Conservation (phyloP, 1,140 invertebrate genomes). For the Asbolus verrucosus region DNA sequence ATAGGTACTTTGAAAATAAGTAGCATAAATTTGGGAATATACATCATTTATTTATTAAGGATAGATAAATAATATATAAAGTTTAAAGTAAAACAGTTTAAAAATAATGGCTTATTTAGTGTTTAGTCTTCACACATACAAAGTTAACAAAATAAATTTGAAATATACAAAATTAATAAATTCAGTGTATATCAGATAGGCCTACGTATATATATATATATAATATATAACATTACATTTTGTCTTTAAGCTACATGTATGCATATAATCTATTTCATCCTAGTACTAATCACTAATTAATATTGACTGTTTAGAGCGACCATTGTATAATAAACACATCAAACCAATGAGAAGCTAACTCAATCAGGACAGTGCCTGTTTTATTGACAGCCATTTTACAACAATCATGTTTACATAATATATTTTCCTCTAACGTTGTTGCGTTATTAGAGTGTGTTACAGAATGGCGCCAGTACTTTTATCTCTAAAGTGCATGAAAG, state of each 20-base stretch:
- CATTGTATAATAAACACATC: slow-evolving; percentile 54
- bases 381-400: slow-evolving; percentile 56
- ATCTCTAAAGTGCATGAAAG: slow-evolving; percentile 43
- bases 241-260: slow-evolving; percentile 60
- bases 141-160: slow-evolving; percentile 60
- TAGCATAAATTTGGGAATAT: slow-evolving; percentile 53
- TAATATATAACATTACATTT: slow-evolving; percentile 57
- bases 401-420: slow-evolving; percentile 29
- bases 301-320: slow-evolving; percentile 64
- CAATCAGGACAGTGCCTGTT: slow-evolving; percentile 48
- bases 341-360: slow-evolving; percentile 59
- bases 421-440: neutral
- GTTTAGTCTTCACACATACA: slow-evolving; percentile 55
- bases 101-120: slow-evolving; percentile 55
- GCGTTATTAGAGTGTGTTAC: slow-evolving; percentile 22
- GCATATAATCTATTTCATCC: slow-evolving; percentile 55
- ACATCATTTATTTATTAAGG: slow-evolving; percentile 58
- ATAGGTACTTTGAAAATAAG: too few species aligned
- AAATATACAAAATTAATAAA: slow-evolving; percentile 62
- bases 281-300: slow-evolving; percentile 60
- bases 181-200: slow-evolving; percentile 62
- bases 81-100: slow-evolving; percentile 53
- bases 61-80: slow-evolving; percentile 58
- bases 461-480: slow-evolving; percentile 47
- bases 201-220: slow-evolving; percentile 58